Evolutionary conservation across 2,113 vertebrate genomes (phyloP), one percentile per base, ranked within the genome.

Genomic region (Probosciger aterrimus): DNA sequence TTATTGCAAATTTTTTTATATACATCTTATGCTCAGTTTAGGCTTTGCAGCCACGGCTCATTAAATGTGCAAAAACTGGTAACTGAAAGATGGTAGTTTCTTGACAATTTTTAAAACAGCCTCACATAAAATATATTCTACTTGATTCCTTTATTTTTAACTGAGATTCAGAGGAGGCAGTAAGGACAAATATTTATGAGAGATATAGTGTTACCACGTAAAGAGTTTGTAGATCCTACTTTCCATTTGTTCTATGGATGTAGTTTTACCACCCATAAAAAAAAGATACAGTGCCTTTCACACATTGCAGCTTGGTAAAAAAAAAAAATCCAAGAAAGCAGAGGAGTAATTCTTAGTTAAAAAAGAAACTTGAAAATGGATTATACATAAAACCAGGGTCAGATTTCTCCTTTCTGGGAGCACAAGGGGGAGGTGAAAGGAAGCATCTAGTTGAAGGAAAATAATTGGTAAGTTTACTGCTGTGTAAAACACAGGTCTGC

Each of bases 61-160:
- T 95, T 95, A 92, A 90, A 83, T 60, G 77, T 91, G 77, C 39
- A 84, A 91, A 86, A 93, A 31, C 14, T 81, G 35, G 10, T 39
- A 71, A 46, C 4, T 78, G 76, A 70, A 90, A 82, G 35, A 77
- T 84, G 11, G 18, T 50, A 7, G 7, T 62, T 93, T 84, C 64
- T 18, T 91, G 46, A 47, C 30, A 75, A 81, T 39, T 46, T 80
- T 91, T 89, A 70, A 74, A 63, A 53, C 33, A 86, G 4, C 33
- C 35, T 71, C 30, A 81, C 60, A 73, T 95, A 85, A 93, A 84
- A 70, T 71, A 89, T 84, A 49, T 52, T 47, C 17, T 17, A 28
- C n/a, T 67, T 62, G 15, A 50, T 88, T 79, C 43, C 59, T 83
- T 69, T 73, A 14, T 43, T 86, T 94, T 84, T 46, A 76, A 62